phyloP scores from a whole-genome alignment of 2,888 invertebrate genomes.

The Volucella inanis region DNA sequence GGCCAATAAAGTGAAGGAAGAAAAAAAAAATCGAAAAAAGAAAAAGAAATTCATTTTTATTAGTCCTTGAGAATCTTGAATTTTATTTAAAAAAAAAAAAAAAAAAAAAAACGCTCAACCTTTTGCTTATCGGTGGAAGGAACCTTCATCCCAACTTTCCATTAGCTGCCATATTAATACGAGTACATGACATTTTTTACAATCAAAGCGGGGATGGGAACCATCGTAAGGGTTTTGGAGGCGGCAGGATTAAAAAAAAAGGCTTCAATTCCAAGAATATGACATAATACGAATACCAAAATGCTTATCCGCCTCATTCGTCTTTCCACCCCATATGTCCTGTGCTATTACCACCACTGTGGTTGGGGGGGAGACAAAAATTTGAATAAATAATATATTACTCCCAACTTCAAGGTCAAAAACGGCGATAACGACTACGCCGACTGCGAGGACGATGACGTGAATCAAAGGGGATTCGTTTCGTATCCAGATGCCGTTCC shows the following conservation, averaged over 20 bases:
- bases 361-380: neutral
- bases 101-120: neutral
- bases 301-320: too few species aligned
- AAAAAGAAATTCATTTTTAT: neutral
- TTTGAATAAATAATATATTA: conserved; percentile 10
- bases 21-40: too few species aligned
- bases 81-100: neutral
- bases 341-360: too few species aligned
- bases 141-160: conserved; percentile 1
- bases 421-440: neutral
- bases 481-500: conserved; percentile 7
- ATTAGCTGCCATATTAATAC: conserved; percentile 12
- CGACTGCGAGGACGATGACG: conserved; percentile 15
- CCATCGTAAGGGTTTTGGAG: neutral
- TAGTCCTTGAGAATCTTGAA: neutral
- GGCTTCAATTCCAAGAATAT: neutral
- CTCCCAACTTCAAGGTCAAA: too few species aligned
- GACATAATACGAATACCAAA: too few species aligned
- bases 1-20: conserved; percentile 10
- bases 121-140: neutral
- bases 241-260: neutral
- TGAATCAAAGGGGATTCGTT: conserved; percentile 27
- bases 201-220: neutral
- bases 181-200: conserved; percentile 4
- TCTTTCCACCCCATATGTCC: too few species aligned